Evolutionary conservation across 2,888 invertebrate species (phyloP).

Genomic region (Cheilosia vulpina): DNA sequence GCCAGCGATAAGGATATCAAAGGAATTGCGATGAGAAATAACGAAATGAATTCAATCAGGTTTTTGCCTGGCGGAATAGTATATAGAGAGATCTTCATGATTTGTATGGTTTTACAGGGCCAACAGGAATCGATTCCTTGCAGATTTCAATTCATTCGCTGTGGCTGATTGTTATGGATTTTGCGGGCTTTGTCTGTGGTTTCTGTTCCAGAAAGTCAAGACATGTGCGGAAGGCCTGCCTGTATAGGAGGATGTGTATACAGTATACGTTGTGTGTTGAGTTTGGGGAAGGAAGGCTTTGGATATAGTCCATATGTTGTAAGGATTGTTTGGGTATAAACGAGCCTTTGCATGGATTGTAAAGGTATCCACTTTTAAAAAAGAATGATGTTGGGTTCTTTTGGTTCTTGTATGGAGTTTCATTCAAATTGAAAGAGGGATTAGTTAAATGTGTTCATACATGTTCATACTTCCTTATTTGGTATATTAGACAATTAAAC

Average conservation of each 20-base stretch:
- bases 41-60: conserved; percentile 37
- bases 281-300: no score
- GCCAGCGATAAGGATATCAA: conserved; percentile 18
- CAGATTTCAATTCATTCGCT: conserved; percentile 1
- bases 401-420: no score
- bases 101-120: background rate
- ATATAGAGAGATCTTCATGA: background rate
- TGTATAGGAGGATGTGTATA: background rate
- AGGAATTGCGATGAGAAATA: conserved; percentile 24
- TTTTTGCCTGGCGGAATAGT: background rate
- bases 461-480: no score
- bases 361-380: no score
- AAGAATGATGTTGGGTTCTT: no score
- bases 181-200: background rate
- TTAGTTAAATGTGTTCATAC: no score
- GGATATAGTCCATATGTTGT: no score
- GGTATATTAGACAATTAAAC: no score
- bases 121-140: conserved; percentile 27
- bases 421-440: no score
- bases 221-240: background rate
- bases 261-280: background rate
- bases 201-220: background rate
- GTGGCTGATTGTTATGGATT: background rate
- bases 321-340: no score
- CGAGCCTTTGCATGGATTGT: no score